Evolutionary conservation across 2,113 vertebrate genomes (phyloP).

Genomic region (Gopherus evgoodei): DNA sequence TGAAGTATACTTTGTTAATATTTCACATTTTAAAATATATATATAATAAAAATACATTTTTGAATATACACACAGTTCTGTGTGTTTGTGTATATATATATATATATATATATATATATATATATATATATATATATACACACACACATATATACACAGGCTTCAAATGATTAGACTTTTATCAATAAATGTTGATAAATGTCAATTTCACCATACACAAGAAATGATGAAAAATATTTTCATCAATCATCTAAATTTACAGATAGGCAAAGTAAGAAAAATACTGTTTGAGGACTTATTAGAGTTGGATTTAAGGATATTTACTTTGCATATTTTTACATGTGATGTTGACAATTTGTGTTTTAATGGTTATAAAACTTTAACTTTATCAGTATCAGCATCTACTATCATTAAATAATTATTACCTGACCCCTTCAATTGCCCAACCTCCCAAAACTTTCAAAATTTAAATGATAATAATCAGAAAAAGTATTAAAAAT

Average conservation of each 20-base stretch:
- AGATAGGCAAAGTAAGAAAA: background rate
- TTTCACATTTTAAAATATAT: background rate
- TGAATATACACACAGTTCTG: background rate
- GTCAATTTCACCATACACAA: background rate
- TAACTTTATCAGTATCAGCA: background rate
- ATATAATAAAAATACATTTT: background rate
- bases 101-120: background rate
- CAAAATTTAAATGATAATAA: background rate
- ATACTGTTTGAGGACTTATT: background rate
- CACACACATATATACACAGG: rapidly evolving
- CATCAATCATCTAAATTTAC: background rate
- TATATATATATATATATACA: background rate
- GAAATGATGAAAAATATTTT: background rate
- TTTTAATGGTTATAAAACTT: background rate
- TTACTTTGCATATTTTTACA: background rate
- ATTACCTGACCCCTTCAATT: background rate
- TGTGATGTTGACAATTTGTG: background rate
- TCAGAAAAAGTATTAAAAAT: too few relatives aligned
- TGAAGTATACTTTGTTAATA: background rate
- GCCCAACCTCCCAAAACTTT: background rate
- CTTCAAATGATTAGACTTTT: background rate
- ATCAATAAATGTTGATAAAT: background rate
- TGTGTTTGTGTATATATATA: background rate
- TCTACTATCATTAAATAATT: background rate
- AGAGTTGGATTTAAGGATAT: background rate